Conservation (phyloP, 2,113 vertebrate species). For the Macquaria ambigua region DNA sequence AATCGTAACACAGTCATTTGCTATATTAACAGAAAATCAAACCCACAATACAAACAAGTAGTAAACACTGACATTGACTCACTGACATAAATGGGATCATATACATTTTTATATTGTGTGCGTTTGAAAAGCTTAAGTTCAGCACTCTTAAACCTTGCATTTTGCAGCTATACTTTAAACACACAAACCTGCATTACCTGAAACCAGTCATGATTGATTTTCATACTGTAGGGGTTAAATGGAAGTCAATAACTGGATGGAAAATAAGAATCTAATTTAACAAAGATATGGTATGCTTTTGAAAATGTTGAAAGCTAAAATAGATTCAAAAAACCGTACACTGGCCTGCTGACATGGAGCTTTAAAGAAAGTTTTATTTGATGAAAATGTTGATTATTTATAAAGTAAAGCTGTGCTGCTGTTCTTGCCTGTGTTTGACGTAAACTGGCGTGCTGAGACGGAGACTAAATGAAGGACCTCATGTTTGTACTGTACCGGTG, state of each 20-base stretch:
- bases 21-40: neutral
- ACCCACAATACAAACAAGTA: neutral
- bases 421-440: slow-evolving; percentile 23
- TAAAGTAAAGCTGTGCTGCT: slow-evolving; percentile 17
- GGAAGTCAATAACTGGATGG: neutral
- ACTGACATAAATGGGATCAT: neutral
- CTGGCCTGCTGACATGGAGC: neutral
- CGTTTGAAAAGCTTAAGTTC: neutral
- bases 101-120: neutral
- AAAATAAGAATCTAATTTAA: neutral
- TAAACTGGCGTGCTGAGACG: neutral
- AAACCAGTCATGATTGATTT: neutral
- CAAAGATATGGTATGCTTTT: neutral
- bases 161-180: neutral
- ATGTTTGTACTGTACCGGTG: slow-evolving; percentile 48
- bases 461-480: slow-evolving; percentile 30
- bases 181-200: neutral
- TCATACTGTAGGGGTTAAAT: neutral
- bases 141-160: neutral
- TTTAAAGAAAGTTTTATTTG: neutral
- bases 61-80: neutral
- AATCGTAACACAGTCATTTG: neutral
- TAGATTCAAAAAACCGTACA: neutral
- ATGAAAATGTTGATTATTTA: slow-evolving; percentile 19
- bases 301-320: slow-evolving; percentile 17